These are phyloP conservation scores for Spodoptera picta DNA, from an alignment of 2,888 invertebrate species.

Conservation along the genomic window DNA sequence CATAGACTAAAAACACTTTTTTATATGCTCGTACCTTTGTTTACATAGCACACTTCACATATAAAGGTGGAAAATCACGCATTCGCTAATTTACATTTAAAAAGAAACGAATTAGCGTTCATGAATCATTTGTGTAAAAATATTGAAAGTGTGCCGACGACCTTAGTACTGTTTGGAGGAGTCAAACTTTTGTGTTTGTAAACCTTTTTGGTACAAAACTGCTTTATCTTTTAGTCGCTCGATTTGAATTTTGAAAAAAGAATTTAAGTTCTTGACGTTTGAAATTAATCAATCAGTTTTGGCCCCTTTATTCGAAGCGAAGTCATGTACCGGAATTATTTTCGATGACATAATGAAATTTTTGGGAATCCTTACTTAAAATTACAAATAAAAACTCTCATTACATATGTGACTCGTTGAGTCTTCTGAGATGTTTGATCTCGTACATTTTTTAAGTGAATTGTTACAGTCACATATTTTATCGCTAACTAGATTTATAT, in stretches of 20 bases:
- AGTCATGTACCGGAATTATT: no score
- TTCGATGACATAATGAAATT: no score
- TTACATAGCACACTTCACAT: constrained; percentile 54
- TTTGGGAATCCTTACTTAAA: not conserved
- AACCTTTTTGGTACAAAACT: constrained; percentile 29
- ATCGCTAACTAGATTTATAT: no score
- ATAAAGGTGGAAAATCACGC: constrained; percentile 53
- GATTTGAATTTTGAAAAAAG: not conserved
- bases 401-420: no score
- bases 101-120: constrained; percentile 58
- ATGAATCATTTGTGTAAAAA: constrained; percentile 51
- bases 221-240: constrained; percentile 11
- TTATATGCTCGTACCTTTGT: constrained; percentile 54
- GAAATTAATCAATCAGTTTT: no score
- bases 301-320: no score
- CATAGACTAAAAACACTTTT: constrained; percentile 22
- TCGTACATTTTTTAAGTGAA: no score
- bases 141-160: constrained; percentile 59
- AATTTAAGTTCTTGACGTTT: not conserved
- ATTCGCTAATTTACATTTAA: constrained; percentile 62
- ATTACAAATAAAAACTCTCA: not conserved
- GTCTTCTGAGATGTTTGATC: no score
- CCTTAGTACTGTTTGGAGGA: constrained; percentile 33
- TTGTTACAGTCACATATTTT: no score
- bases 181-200: constrained; percentile 34